Evolutionary conservation across 2,888 invertebrate genomes (phyloP).

Genomic region (Dorcus parallelipipedus): DNA sequence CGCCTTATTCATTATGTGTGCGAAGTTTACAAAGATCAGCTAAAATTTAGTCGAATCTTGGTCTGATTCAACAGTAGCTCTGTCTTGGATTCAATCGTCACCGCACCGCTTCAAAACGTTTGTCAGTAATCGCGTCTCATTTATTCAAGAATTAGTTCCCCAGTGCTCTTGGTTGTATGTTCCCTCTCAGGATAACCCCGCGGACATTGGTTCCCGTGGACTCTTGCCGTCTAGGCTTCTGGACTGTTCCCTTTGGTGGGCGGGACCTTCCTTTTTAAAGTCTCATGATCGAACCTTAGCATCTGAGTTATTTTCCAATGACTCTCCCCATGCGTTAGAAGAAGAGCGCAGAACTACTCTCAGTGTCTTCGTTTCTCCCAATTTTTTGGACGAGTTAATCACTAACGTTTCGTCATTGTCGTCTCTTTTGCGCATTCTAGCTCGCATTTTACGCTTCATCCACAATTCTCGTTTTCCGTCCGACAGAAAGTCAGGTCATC

Average conservation of each 20-base stretch:
- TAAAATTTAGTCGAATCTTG: constrained; percentile 5
- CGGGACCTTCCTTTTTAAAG: not conserved
- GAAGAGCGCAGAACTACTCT: too few species aligned
- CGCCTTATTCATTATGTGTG: too few species aligned
- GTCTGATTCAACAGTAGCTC: constrained; percentile 16
- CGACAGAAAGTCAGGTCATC: not conserved
- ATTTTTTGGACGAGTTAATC: not conserved
- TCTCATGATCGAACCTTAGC: too few species aligned
- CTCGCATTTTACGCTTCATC: not conserved
- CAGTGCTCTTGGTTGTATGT: constrained; percentile 10
- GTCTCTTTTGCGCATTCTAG: not conserved
- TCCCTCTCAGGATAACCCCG: constrained; percentile 8
- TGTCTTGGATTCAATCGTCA: constrained; percentile 17
- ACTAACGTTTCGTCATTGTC: not conserved
- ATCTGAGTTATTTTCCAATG: too few species aligned
- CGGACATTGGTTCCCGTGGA: constrained; percentile 14
- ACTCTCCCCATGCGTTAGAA: too few species aligned
- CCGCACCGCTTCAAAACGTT: constrained; percentile 20
- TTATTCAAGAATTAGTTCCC: constrained; percentile 11
- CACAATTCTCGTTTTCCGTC: not conserved
- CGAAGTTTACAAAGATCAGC: not conserved
- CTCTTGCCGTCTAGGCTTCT: constrained; percentile 9
- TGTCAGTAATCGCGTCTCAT: constrained; percentile 16
- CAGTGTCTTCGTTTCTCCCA: too few species aligned
- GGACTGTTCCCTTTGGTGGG: constrained; percentile 1